Percentiles rank a stretch among this genome's conserved stretches.
Evolutionary conservation across 2,113 vertebrate genomes (phyloP).

Genomic region (Mola mola): DNA sequence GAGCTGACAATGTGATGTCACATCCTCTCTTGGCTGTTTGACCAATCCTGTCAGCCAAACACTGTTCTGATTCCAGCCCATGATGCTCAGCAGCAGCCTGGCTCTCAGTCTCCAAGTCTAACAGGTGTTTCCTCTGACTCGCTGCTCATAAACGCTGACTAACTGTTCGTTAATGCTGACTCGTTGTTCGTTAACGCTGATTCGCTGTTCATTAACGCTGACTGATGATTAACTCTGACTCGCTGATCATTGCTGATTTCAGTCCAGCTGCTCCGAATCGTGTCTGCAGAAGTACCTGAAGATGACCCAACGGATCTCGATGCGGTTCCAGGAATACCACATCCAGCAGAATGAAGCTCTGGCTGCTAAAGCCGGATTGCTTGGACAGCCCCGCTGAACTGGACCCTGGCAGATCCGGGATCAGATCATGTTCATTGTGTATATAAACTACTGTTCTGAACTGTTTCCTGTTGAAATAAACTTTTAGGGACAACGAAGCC

Average conservation of each 20-base stretch:
- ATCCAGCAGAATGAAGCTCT: conserved; percentile 99
- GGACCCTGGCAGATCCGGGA: not conserved
- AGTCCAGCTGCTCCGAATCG: conserved; percentile 93
- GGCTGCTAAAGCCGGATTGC: conserved; percentile 94
- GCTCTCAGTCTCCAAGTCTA: too few relatives aligned
- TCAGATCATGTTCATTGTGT: not conserved
- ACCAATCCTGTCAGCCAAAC: conserved; percentile 14
- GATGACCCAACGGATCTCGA: conserved; percentile 99
- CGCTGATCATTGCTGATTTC: conserved; percentile 13
- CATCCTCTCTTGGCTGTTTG: conserved; percentile 63
- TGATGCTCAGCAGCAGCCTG: not conserved
- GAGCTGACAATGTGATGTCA: conserved; percentile 55
- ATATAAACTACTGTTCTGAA: not conserved
- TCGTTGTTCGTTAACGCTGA: too few relatives aligned
- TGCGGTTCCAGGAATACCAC: conserved; percentile 99
- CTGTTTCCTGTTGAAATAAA: too few relatives aligned
- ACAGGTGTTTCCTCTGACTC: too few relatives aligned
- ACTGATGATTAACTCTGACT: not conserved
- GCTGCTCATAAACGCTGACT: too few relatives aligned
- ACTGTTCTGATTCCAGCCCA: not conserved
- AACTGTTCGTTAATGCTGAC: too few relatives aligned
- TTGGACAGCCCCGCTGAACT: conserved; percentile 85
- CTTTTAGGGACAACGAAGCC: too few relatives aligned
- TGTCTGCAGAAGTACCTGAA: conserved; percentile 98
- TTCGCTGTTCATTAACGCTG: conserved; percentile 1